phyloP scores from a whole-genome alignment of 2,888 invertebrate genomes.

The Drosophila eohydei region DNA sequence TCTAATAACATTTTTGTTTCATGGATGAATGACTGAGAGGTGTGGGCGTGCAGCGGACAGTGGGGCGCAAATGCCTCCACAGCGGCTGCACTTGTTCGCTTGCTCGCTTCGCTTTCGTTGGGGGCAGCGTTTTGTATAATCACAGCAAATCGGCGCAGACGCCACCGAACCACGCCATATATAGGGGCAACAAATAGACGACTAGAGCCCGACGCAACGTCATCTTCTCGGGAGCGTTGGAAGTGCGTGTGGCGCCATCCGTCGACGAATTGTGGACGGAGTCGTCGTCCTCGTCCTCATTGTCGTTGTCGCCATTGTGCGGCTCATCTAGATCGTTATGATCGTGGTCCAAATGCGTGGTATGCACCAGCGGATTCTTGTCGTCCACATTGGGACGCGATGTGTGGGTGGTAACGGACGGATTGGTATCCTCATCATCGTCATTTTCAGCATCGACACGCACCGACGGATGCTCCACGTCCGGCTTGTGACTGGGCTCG shows the following conservation, averaged over 20 bases:
- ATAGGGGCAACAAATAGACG: slow-evolving; percentile 92
- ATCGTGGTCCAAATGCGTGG: slow-evolving; percentile 68
- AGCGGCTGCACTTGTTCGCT: slow-evolving; percentile 55
- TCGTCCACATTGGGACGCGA: slow-evolving; percentile 73
- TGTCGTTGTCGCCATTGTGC: slow-evolving; percentile 48
- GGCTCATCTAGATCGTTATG: slow-evolving; percentile 62
- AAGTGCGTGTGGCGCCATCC: slow-evolving; percentile 56
- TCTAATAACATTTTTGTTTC: slow-evolving; percentile 77
- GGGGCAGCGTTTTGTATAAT: slow-evolving; percentile 84
- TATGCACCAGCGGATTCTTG: slow-evolving; percentile 65
- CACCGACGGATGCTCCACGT: slow-evolving; percentile 80
- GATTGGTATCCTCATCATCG: slow-evolving; percentile 73
- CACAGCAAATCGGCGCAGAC: slow-evolving; percentile 93
- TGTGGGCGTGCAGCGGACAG: slow-evolving; percentile 64
- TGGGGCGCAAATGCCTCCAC: slow-evolving; percentile 32
- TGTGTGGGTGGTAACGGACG: slow-evolving; percentile 70
- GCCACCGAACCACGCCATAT: slow-evolving; percentile 93
- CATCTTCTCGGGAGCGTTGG: slow-evolving; percentile 71
- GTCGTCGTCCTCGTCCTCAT: slow-evolving; percentile 37
- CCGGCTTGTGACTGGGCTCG: slow-evolving; percentile 81
- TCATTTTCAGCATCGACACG: slow-evolving; percentile 79
- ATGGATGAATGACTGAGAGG: slow-evolving; percentile 76
- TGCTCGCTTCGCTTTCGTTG: slow-evolving; percentile 50
- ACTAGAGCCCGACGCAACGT: slow-evolving; percentile 85
- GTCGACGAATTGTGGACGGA: slow-evolving; percentile 43